Conservation (phyloP, 1,140 invertebrate species). For the Drosophila dunni region DNA sequence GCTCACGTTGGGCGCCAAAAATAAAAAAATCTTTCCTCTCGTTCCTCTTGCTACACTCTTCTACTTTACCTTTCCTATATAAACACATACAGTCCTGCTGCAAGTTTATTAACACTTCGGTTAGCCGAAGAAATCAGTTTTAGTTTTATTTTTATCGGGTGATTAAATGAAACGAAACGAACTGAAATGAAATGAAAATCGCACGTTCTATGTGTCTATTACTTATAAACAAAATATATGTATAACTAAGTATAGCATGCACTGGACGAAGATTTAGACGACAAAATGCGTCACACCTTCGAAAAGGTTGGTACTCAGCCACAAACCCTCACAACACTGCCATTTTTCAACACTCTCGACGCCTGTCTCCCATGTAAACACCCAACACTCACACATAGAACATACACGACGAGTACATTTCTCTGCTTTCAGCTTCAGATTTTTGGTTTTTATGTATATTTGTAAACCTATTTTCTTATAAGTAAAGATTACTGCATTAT, state of each 20-base stretch:
- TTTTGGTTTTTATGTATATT: not conserved
- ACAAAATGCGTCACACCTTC: slow-evolving; percentile 86
- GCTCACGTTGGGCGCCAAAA: too few relatives aligned
- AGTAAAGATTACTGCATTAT: too few relatives aligned
- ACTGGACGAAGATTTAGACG: slow-evolving; percentile 82
- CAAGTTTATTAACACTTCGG: slow-evolving; percentile 20
- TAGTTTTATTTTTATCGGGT: not conserved
- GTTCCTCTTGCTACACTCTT: too few relatives aligned
- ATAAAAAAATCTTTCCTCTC: too few relatives aligned
- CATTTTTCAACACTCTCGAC: not conserved
- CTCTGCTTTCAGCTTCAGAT: not conserved
- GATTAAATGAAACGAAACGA: slow-evolving; percentile 4
- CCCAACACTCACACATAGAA: not conserved
- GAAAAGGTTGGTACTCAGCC: slow-evolving; percentile 88
- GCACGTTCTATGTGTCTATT: slow-evolving; percentile 35
- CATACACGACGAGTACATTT: not conserved
- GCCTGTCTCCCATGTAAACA: not conserved
- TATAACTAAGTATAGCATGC: slow-evolving; percentile 67
- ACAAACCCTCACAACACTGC: slow-evolving; percentile 11
- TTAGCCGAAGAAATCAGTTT: not conserved
- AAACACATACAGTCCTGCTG: not conserved
- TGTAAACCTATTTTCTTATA: too few relatives aligned
- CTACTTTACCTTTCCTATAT: too few relatives aligned
- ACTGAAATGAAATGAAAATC: slow-evolving; percentile 13
- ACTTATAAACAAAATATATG: slow-evolving; percentile 21